A percentile compares a stretch with the other conserved stretches of the same genome.
Conservation (phyloP, 2,888 invertebrate genomes). For the Phrixothrix hirtus region DNA sequence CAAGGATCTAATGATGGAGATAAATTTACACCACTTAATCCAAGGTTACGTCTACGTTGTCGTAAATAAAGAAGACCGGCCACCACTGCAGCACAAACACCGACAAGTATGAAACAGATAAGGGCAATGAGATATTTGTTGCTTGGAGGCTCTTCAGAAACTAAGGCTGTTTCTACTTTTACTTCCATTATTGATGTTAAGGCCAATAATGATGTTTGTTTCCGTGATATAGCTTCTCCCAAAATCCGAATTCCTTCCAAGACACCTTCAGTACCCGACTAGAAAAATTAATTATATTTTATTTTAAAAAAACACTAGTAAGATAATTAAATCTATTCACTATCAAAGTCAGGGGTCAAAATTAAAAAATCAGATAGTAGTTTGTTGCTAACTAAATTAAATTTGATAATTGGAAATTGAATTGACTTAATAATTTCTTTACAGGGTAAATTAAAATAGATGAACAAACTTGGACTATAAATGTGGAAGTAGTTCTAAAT, state of each 20-base stretch:
- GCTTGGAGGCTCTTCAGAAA: constrained; percentile 61
- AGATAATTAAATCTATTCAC: too few relatives aligned
- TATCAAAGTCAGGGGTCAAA: too few relatives aligned
- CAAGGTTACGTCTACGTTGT: constrained; percentile 59
- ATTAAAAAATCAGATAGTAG: too few relatives aligned
- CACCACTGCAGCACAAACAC: constrained; percentile 50
- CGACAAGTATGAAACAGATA: constrained; percentile 55
- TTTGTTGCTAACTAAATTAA: too few relatives aligned
- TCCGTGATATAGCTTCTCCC: constrained; percentile 67
- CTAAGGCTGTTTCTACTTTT: constrained; percentile 72
- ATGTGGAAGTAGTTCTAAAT: too few relatives aligned
- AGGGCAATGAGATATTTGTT: constrained; percentile 57
- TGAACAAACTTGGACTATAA: too few relatives aligned
- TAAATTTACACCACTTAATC: constrained; percentile 59
- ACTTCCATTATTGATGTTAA: constrained; percentile 76
- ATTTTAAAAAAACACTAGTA: not conserved
- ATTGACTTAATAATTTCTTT: too few relatives aligned
- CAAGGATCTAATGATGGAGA: constrained; percentile 63
- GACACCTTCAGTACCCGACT: constrained; percentile 62
- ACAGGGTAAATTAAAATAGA: too few relatives aligned
- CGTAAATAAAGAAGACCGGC: constrained; percentile 62
- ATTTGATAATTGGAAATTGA: too few relatives aligned
- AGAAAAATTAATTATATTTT: constrained; percentile 34
- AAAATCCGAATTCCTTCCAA: constrained; percentile 63
- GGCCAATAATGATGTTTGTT: constrained; percentile 64